Conservation (phyloP, 2,797 vertebrate genomes). For the Eutrigla gurnardus region DNA sequence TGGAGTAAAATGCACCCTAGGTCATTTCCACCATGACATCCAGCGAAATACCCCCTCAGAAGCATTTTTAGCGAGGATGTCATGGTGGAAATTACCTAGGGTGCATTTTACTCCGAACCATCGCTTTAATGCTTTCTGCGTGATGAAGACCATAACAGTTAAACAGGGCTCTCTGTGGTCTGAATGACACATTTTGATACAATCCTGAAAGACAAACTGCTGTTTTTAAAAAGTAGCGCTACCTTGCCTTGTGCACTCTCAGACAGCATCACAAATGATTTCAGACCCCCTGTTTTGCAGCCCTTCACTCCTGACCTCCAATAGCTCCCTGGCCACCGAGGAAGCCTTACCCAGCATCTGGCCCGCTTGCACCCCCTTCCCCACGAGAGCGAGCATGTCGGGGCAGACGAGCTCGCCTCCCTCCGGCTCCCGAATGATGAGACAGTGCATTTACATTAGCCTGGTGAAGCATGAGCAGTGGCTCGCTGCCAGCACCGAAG, state of each 20-base stretch:
- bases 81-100: too few species aligned
- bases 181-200: constrained; percentile 7
- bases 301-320: constrained; percentile 59
- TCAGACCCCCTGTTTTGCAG: constrained; percentile 38
- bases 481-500: constrained; percentile 57
- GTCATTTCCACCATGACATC: too few species aligned
- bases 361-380: constrained; percentile 23
- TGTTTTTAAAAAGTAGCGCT: constrained; percentile 2
- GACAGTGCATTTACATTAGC: constrained; percentile 70
- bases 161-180: neutral
- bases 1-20: too few species aligned
- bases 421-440: constrained; percentile 59
- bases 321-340: constrained; percentile 28
- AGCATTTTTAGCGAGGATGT: too few species aligned
- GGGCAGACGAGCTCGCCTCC: constrained; percentile 59
- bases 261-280: constrained; percentile 42
- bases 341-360: constrained; percentile 57
- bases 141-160: neutral
- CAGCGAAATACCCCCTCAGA: too few species aligned
- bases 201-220: constrained; percentile 9
- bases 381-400: constrained; percentile 53
- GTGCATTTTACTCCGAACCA: too few species aligned
- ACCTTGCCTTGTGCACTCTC: constrained; percentile 19
- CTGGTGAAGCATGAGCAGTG: constrained; percentile 61
- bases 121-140: neutral